Evolutionary conservation across 2,888 invertebrate genomes (phyloP), one percentile per base, ranked within the genome.

Genomic region (Candidula unifasciata): DNA sequence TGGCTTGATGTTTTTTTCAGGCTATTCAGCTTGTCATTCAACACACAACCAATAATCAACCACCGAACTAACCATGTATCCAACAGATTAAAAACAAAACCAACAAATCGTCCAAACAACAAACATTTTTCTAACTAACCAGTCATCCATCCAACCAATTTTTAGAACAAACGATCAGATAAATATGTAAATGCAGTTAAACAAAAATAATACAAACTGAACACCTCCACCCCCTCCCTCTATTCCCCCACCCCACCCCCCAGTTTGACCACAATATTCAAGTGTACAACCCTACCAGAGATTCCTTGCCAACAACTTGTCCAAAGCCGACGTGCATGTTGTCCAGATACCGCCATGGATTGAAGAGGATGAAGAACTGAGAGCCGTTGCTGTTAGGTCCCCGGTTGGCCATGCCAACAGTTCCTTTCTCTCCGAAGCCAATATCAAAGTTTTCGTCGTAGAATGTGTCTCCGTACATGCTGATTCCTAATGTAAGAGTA

Each of bases 371-470:
- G 90, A 93, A 94, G 90, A 93, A 94, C 90, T 94, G 94, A 13
- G 93, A 93, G n/a, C 93, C 93, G 89, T 94, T 94, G 30, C 93
- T 92, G 89, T 94, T 93, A 82, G 87, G 87, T 16, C 94, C 94
- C 86, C 93, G 91, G 89, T 94, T 94, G n/a, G 94, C 94, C 94
- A 94, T 94, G 80, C 93, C 91, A 16, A 94, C 91, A 88, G 92
- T 93, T 24, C 94, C 94, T 16, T 91, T 87, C 69, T 91, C 90
- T 64, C 91, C 89, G 89, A 93, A 93, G 84, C 92, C 93, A 76
- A 94, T 85, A 60, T 89, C 86, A 88, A 93, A 93, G 88, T 92
- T 91, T 86, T 94, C 94, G 87, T 94, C 94, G 76, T 91, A 91
- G 88, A 93, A 94, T 57, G 88, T 90, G 52, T 91, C 89, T 21